Conservation (phyloP, 2,113 vertebrate genomes). For the Solenodon paradoxus region DNA sequence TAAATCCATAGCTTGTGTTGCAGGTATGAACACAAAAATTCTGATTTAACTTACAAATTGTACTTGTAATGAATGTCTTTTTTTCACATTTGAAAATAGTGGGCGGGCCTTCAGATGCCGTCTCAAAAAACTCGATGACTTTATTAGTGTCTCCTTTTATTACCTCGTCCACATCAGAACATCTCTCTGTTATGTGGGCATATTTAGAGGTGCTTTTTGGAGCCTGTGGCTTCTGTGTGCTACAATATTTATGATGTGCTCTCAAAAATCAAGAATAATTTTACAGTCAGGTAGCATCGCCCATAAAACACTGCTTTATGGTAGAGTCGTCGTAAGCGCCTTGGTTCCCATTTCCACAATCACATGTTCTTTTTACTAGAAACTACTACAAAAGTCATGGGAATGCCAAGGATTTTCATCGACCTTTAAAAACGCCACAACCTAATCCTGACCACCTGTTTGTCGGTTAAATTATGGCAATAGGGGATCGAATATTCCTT, state of each 20-base stretch:
- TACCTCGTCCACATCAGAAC: not conserved
- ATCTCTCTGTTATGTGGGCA: not conserved
- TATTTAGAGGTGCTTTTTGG: not conserved
- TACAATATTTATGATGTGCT: not conserved
- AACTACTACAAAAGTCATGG: not conserved
- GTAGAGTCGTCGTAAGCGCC: not conserved
- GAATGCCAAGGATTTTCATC: not conserved
- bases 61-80: not conserved
- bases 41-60: not conserved
- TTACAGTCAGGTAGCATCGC: not conserved
- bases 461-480: not conserved
- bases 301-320: not conserved
- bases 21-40: not conserved
- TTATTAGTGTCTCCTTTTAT: not conserved
- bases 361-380: not conserved
- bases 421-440: not conserved
- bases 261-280: not conserved
- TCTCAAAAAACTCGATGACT: not conserved
- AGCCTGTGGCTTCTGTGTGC: not conserved
- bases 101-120: not conserved
- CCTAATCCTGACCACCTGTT: not conserved
- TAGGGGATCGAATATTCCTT: not conserved
- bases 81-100: not conserved
- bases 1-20: not conserved
- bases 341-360: not conserved